Conservation (phyloP, 2,113 vertebrate genomes). For the Cyprinodon tularosa region DNA sequence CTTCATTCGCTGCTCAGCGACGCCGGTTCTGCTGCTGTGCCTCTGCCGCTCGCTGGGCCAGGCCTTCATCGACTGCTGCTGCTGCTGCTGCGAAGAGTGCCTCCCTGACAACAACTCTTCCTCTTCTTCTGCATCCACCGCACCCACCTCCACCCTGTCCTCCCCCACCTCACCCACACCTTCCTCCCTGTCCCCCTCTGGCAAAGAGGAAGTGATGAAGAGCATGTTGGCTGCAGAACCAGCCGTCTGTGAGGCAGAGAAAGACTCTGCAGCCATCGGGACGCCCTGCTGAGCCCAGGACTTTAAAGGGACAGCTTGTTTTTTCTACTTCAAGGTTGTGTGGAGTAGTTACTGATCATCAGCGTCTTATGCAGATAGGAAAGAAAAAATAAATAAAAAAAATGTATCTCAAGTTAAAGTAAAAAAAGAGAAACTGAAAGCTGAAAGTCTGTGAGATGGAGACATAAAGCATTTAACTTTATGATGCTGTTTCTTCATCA, state of each 20-base stretch:
- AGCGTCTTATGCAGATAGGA: not conserved
- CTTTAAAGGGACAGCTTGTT: conserved; percentile 3
- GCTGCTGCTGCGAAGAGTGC: conserved; percentile 93
- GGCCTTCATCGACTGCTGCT: conserved; percentile 96
- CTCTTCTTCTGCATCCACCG: conserved; percentile 52
- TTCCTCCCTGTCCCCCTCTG: conserved; percentile 60
- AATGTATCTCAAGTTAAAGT: too few relatives aligned
- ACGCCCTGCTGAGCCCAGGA: conserved; percentile 82
- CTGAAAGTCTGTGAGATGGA: too few relatives aligned
- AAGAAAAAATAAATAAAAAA: too few relatives aligned
- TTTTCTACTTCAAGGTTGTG: not conserved
- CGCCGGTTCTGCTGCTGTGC: conserved; percentile 87
- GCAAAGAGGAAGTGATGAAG: conserved; percentile 78
- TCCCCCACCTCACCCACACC: conserved; percentile 52
- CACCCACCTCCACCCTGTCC: conserved; percentile 64
- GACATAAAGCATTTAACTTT: too few relatives aligned
- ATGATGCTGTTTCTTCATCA: too few relatives aligned
- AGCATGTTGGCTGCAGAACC: conserved; percentile 70
- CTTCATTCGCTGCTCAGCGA: conserved; percentile 86
- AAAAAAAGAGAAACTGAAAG: too few relatives aligned
- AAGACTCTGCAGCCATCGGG: conserved; percentile 40
- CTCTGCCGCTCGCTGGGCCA: conserved; percentile 88
- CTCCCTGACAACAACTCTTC: conserved; percentile 50
- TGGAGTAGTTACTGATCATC: not conserved
- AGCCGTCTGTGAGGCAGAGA: conserved; percentile 34